A percentile compares a stretch with the other conserved stretches of the same genome.
phyloP scores from a whole-genome alignment of 2,888 invertebrate species.

The Ennomos quercinarius region DNA sequence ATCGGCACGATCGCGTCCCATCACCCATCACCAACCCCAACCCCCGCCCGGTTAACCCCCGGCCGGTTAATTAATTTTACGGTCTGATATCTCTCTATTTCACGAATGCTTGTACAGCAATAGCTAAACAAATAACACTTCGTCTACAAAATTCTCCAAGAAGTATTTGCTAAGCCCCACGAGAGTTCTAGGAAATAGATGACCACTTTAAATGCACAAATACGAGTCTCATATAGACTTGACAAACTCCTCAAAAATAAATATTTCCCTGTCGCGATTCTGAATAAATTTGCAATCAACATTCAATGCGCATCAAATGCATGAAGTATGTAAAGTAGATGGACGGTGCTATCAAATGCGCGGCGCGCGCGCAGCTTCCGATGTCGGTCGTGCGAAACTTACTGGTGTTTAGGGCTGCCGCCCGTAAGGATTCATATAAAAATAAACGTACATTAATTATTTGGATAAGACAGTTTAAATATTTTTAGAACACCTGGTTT shows the following conservation, averaged over 20 bases:
- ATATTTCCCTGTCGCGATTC: slow-evolving; percentile 13
- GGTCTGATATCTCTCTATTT: too few relatives aligned
- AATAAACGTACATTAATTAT: too few relatives aligned
- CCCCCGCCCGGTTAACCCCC: too few relatives aligned
- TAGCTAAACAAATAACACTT: background rate
- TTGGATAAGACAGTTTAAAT: too few relatives aligned
- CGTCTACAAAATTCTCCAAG: background rate
- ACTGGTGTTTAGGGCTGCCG: slow-evolving; percentile 33
- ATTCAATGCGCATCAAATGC: slow-evolving; percentile 28
- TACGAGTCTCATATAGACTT: background rate
- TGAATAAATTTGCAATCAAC: slow-evolving; percentile 14
- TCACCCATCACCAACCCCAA: too few relatives aligned
- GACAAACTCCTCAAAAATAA: background rate
- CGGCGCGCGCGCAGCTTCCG: slow-evolving; percentile 48
- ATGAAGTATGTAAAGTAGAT: slow-evolving; percentile 16
- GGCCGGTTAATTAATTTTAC: too few relatives aligned
- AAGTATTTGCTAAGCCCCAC: slow-evolving; percentile 5
- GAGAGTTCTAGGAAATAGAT: slow-evolving; percentile 2
- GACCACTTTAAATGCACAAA: background rate
- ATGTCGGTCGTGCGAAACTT: slow-evolving; percentile 39
- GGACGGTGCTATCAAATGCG: slow-evolving; percentile 45
- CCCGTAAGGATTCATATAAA: background rate
- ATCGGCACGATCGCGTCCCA: too few relatives aligned
- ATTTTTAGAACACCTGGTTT: too few relatives aligned
- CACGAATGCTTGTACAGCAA: too few relatives aligned